Percentiles rank a stretch among this genome's conserved stretches.
Conservation (phyloP, 2,888 invertebrate species). For the Scaptomyza flava region DNA sequence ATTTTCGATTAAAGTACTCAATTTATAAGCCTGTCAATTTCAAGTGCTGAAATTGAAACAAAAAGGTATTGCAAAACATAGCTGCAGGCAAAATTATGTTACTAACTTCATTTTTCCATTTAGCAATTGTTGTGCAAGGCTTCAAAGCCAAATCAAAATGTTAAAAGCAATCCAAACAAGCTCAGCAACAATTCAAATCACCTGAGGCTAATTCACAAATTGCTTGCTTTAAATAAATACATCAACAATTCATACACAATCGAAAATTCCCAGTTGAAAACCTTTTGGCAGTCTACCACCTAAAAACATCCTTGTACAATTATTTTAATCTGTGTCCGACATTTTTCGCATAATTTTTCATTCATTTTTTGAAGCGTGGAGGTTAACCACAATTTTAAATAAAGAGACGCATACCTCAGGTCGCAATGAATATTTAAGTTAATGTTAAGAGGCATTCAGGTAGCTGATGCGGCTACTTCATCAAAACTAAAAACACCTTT, state of each 20-base stretch:
- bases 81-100: neutral
- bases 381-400: conserved; percentile 43
- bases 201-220: conserved; percentile 67
- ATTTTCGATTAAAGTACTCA: neutral
- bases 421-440: conserved; percentile 77
- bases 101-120: neutral
- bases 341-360: conserved; percentile 73
- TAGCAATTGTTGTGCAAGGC: conserved; percentile 12
- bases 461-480: conserved; percentile 1
- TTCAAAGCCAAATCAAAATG: conserved; percentile 30
- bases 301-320: conserved; percentile 49
- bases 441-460: conserved; percentile 61
- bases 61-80: neutral
- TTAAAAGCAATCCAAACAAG: conserved; percentile 17
- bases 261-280: conserved; percentile 54
- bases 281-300: conserved; percentile 46
- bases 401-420: conserved; percentile 62
- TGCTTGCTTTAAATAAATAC: conserved; percentile 65
- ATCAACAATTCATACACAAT: conserved; percentile 40
- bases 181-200: conserved; percentile 47
- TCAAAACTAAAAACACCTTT: neutral
- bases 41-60: neutral
- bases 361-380: conserved; percentile 38
- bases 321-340: conserved; percentile 72
- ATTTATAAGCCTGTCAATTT: neutral